Evolutionary conservation across 1,140 invertebrate species (phyloP), one percentile per base, ranked within the genome.

Genomic region (Papilio polytes): DNA sequence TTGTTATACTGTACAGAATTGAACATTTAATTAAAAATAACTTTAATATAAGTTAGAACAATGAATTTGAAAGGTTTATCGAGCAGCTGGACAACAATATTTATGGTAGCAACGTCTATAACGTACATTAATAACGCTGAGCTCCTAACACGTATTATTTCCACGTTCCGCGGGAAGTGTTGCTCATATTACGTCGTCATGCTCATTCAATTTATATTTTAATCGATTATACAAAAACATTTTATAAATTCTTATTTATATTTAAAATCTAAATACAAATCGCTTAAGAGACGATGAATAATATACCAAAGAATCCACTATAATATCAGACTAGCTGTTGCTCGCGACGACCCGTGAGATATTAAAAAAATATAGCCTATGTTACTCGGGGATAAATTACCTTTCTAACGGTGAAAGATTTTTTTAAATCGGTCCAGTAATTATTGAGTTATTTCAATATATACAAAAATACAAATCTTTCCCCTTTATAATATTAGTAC

Each of bases 71-170:
- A 78, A 78, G 59, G 31, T 78, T 78, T 66, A 78, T 66, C 53
- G 77, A 20, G 26, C 77, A 66, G 77, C 53, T 78, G 56, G 77
- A n/a, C 31, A 78, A 66, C 77, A 78, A 78, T 78, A 78, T 78
- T 78, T 78, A 78, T 78, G 77, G 36, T 51, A 46, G 77, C 13
- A 56, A 56, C 77, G 77, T 78, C 77, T 63, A 78, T 78, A 78
- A 63, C 77, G 8, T 66, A 78, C 77, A 78, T 78, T 78, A 78
- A 78, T 78, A 78, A 78, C 77, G 15, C 22, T 66, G 53, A 78
- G 77, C 77, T 78, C 77, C 77, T 78, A 78, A 78, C 77, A 78
- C 77, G 56, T 78, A 78, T 78, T 78, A 78, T 78, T 78, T 78
- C 41, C 77, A 78, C 77, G 77, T 78, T 63, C 77, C 56, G 77